Conservation (phyloP, 1,140 invertebrate species). For the Atta texana region DNA sequence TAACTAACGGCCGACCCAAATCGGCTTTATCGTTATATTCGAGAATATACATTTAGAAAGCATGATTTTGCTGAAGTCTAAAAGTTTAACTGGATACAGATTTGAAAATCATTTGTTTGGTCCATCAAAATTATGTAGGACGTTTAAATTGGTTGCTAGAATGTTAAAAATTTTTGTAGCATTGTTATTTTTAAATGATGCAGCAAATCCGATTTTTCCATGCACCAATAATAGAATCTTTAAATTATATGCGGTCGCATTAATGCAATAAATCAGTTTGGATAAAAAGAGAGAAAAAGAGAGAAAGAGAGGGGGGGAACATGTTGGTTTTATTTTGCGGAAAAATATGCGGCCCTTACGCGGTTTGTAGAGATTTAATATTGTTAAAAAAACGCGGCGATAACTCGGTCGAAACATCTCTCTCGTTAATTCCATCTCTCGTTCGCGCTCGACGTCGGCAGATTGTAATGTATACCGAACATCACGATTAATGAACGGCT, state of each 20-base stretch:
- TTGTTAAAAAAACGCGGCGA: constrained; percentile 34
- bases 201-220: too few relatives aligned
- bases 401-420: constrained; percentile 43
- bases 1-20: constrained; percentile 16
- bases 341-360: constrained; percentile 13
- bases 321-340: constrained; percentile 26
- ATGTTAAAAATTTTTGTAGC: too few relatives aligned
- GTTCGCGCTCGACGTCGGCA: constrained; percentile 14
- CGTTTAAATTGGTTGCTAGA: too few relatives aligned
- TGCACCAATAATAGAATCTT: constrained; percentile 28
- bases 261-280: constrained; percentile 39
- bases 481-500: constrained; percentile 60
- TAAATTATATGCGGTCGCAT: constrained; percentile 17
- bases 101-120: too few relatives aligned
- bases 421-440: constrained; percentile 33
- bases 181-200: too few relatives aligned
- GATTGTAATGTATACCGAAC: constrained; percentile 39
- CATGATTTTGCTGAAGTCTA: too few relatives aligned
- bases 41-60: not conserved
- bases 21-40: not conserved
- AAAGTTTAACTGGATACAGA: too few relatives aligned
- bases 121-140: too few relatives aligned
- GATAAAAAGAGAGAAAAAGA: not conserved
- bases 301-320: not conserved
- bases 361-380: constrained; percentile 35